Evolutionary conservation across 2,797 vertebrate species (phyloP), one percentile per base, ranked within the genome.

Genomic region (Carcharodon carcharias): DNA sequence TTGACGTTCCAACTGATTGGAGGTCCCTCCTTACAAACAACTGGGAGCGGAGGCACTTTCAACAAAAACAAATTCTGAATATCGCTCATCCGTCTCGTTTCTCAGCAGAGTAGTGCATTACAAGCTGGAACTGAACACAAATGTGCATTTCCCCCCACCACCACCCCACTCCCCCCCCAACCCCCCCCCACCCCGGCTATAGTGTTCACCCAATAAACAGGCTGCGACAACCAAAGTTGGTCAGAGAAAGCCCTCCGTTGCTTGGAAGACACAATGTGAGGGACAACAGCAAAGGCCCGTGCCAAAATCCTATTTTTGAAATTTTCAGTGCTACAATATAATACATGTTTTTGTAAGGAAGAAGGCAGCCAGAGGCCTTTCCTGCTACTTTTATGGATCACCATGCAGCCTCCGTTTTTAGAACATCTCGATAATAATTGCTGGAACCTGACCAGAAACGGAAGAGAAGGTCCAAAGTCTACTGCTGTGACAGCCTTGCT

Each of bases 331-430:
- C 98, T 98, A 97, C 97, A 98, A 98, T 97, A 93, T 98, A 98
- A 98, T 98, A 98, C 7, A 45, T 98, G 98, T 98, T 98, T 98
- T 97, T 97, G 97, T 98, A 98, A 98, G 98, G 98, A 98, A 99
- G 98, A 98, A 95, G 98, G 98, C 98, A 98, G 98, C 97, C 97
- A 97, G 98, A 98, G 98, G 97, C 98, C 98, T 98, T 99, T 99
- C 98, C 98, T 98, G 98, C 97, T 98, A 97, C 97, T 97, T 93
- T 98, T 98, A 96, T 98, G 98, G 98, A 98, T 95, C 94, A 73
- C 94, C 94, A 54, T n/a, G 67, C 94, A 95, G 94, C 67, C 94
- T 98, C 98, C 98, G 97, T 98, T 99, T 98, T 98, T 97, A 97
- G 97, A 97, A 97, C 71, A 97, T 97, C 96, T 97, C 96, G 96